phyloP scores from a whole-genome alignment of 1,140 invertebrate genomes.

The Pseudomyrmex dendroicus region DNA sequence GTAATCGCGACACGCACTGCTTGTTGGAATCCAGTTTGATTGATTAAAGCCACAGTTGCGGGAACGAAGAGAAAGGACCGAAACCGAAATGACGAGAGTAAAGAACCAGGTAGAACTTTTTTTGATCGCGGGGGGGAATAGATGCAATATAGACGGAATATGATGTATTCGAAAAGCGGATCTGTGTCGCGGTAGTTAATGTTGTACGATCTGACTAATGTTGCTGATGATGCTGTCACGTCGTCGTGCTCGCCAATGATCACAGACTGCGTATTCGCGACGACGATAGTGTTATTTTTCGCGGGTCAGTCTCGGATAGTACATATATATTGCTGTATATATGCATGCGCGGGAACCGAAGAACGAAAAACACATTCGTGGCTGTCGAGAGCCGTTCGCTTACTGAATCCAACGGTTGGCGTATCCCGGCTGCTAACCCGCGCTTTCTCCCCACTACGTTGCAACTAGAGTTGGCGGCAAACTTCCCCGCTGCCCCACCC shows the following conservation, averaged over 20 bases:
- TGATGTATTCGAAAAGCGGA: constrained; percentile 48
- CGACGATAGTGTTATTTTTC: constrained; percentile 62
- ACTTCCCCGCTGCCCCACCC: constrained; percentile 59
- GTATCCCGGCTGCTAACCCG: constrained; percentile 82
- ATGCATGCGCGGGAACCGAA: constrained; percentile 73
- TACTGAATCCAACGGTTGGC: constrained; percentile 81
- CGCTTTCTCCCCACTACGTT: constrained; percentile 80
- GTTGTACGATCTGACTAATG: constrained; percentile 43
- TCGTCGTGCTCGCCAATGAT: constrained; percentile 58
- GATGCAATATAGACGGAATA: constrained; percentile 8
- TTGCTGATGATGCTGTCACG: constrained; percentile 23
- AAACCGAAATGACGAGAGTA: constrained; percentile 60
- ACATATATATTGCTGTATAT: constrained; percentile 63
- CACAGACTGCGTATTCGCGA: constrained; percentile 68
- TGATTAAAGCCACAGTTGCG: constrained; percentile 83
- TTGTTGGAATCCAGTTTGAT: constrained; percentile 86
- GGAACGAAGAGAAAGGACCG: constrained; percentile 69
- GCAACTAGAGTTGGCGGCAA: constrained; percentile 72
- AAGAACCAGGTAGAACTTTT: constrained; percentile 35
- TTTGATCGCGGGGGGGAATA: constrained; percentile 1
- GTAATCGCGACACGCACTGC: constrained; percentile 85
- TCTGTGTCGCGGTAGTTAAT: constrained; percentile 67
- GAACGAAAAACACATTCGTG: constrained; percentile 75
- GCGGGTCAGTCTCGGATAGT: constrained; percentile 71
- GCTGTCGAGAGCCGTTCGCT: constrained; percentile 81